A percentile compares a stretch with the other conserved stretches of the same genome.
phyloP scores from a whole-genome alignment of 2,888 invertebrate genomes.

The Brachypalpus laphriformis region DNA sequence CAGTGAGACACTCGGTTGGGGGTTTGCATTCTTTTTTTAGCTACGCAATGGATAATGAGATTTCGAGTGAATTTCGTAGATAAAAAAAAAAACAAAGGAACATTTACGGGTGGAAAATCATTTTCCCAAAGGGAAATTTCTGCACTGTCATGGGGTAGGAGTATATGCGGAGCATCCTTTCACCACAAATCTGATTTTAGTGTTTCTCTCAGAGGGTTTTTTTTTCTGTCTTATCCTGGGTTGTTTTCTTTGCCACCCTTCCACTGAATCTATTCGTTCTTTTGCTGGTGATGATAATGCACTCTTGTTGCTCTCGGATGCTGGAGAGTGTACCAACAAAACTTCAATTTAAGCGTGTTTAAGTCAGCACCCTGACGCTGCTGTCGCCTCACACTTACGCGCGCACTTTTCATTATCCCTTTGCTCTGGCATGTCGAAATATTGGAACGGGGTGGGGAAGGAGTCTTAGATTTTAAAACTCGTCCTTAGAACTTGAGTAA shows the following conservation, averaged over 20 bases:
- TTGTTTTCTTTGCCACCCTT: constrained; percentile 37
- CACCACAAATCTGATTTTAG: constrained; percentile 72
- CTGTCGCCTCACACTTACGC: constrained; percentile 56
- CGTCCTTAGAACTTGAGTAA: constrained; percentile 76
- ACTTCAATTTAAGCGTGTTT: constrained; percentile 68
- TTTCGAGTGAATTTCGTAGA: constrained; percentile 70
- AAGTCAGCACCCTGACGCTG: constrained; percentile 44
- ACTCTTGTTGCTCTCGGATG: constrained; percentile 63
- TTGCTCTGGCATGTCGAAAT: constrained; percentile 14
- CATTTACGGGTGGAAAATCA: constrained; percentile 67
- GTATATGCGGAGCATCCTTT: constrained; percentile 60
- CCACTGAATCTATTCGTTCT: not conserved
- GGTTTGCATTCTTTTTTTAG: constrained; percentile 51
- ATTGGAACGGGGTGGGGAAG: not conserved
- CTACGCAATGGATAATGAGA: constrained; percentile 74
- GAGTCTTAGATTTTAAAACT: constrained; percentile 66
- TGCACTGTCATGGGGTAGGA: constrained; percentile 33
- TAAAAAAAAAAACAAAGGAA: constrained; percentile 69
- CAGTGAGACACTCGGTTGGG: constrained; percentile 60
- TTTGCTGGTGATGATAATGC: constrained; percentile 56
- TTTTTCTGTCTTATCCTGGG: constrained; percentile 29
- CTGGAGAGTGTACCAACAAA: constrained; percentile 33
- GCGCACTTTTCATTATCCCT: constrained; percentile 68
- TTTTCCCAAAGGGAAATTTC: constrained; percentile 67
- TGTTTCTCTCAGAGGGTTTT: constrained; percentile 40